A percentile compares a stretch with the other conserved stretches of the same genome.
phyloP scores from a whole-genome alignment of 1,140 invertebrate species.

The Grapholita molesta region DNA sequence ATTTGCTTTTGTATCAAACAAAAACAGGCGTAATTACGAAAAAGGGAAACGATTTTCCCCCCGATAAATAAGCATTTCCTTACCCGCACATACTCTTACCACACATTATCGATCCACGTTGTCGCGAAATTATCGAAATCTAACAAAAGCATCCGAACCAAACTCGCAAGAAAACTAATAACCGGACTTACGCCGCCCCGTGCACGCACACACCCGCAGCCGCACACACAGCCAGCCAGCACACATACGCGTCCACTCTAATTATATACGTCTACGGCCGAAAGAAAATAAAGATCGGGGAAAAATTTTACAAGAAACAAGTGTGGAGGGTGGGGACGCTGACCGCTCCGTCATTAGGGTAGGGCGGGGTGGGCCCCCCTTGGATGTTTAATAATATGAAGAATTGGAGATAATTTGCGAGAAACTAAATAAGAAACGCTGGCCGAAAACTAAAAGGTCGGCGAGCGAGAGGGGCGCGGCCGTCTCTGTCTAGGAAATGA shows the following conservation, averaged over 20 bases:
- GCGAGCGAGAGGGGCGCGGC: constrained; percentile 28
- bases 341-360: constrained; percentile 71
- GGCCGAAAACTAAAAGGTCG: constrained; percentile 75
- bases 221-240: constrained; percentile 21
- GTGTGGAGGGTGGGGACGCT: constrained; percentile 58
- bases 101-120: constrained; percentile 56
- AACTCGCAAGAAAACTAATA: constrained; percentile 76
- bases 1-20: neutral
- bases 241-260: constrained; percentile 51
- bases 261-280: constrained; percentile 71
- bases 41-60: too few relatives aligned
- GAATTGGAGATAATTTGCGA: constrained; percentile 77
- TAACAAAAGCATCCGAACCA: constrained; percentile 71
- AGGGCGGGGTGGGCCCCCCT: constrained; percentile 48
- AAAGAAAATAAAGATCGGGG: constrained; percentile 75
- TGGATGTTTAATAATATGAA: constrained; percentile 77
- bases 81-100: constrained; percentile 23
- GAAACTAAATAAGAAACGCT: constrained; percentile 77
- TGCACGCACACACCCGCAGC: constrained; percentile 34
- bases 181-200: constrained; percentile 56
- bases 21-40: neutral
- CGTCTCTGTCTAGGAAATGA: constrained; percentile 23
- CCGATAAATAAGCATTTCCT: neutral
- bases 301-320: constrained; percentile 76
- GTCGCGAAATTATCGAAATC: constrained; percentile 76